Base-by-base conservation (phyloP, 2,113 vertebrate genomes). In the Syngnathus typhle region DNA sequence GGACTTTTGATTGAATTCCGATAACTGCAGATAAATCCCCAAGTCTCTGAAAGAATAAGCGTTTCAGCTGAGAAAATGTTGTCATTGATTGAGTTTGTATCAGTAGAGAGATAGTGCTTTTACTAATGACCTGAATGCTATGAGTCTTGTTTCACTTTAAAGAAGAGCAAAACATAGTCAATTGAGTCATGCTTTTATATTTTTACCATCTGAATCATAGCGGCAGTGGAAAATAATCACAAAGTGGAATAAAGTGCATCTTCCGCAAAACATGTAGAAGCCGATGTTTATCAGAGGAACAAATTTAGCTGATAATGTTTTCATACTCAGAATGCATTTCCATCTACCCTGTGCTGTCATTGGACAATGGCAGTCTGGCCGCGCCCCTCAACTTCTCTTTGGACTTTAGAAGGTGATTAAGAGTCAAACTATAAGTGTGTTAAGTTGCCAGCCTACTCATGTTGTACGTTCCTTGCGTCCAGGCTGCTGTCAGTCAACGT, bases 341-440 rank as follows among this genome's bases (percentile, higher is more conserved):
- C 64, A 72, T 98, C 52, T 87, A 92, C 39, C 93, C 94, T 0
- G 37, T 66, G 47, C 78, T 67, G 8, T 67, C 67, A 0, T 59
- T 89, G 39, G 67, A 83, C 65, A 82, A 80, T 63, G 32, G 73
- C 64, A 85, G 78, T 32, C 60, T 78, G 54, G 76, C 84, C 54
- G 79, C 87, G 38, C 81, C 74, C 10, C 66, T 91, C 70, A 96
- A 95, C 84, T 82, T 95, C 71, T 92, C 91, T 7, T 84, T 99
- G 82, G 93, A 98, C 83, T 98, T 99, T 75, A 91, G 92, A 85
- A 95, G 95, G 96, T 96, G 69, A 93, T 44, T 32, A 18, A 1
- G 15, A 73, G 58, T 52, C 75, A 68, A 72, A 18, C 68, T 62
- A 63, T 5, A 19, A 41, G 23, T 11, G 1, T 7, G 12, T 7